Conservation (phyloP, 2,888 invertebrate genomes). For the Cheilosia scutellata region DNA sequence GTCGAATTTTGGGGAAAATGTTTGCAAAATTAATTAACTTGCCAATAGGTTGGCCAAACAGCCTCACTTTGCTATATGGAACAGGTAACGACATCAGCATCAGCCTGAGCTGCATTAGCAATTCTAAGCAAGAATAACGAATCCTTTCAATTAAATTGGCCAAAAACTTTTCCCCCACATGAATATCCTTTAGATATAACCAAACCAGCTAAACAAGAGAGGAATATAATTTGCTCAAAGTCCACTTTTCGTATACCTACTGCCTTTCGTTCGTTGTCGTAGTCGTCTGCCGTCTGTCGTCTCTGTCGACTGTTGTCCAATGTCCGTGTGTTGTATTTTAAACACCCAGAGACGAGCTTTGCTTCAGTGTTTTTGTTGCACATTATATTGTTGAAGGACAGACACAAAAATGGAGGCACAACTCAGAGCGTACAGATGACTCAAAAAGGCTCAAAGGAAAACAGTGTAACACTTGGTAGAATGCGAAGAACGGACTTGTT, state of each 20-base stretch:
- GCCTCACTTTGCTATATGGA: conserved; percentile 5
- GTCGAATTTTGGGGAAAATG: conserved; percentile 53
- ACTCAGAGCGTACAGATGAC: conserved; percentile 25
- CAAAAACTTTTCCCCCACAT: conserved; percentile 52
- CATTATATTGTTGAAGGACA: conserved; percentile 3
- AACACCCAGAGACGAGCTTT: conserved; percentile 21
- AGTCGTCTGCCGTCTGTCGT: conserved; percentile 4
- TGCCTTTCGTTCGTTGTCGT: not conserved
- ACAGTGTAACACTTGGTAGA: conserved; percentile 59
- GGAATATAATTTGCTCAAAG: conserved; percentile 53
- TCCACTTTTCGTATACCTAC: conserved; percentile 13
- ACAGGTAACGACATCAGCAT: conserved; percentile 59
- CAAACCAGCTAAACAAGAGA: conserved; percentile 14
- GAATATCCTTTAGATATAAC: conserved; percentile 43
- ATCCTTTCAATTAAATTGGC: conserved; percentile 68
- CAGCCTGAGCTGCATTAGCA: conserved; percentile 54
- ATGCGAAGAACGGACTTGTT: conserved; percentile 37
- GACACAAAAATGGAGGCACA: conserved; percentile 21
- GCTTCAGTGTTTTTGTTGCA: conserved; percentile 28
- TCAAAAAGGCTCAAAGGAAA: conserved; percentile 57
- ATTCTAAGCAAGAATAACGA: conserved; percentile 69
- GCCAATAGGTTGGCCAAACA: conserved; percentile 54
- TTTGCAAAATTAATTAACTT: conserved; percentile 68
- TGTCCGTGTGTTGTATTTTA: conserved; percentile 52
- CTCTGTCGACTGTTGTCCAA: conserved; percentile 1